phyloP scores from a whole-genome alignment of 2,797 vertebrate species.

The Heterohyrax brucei region DNA sequence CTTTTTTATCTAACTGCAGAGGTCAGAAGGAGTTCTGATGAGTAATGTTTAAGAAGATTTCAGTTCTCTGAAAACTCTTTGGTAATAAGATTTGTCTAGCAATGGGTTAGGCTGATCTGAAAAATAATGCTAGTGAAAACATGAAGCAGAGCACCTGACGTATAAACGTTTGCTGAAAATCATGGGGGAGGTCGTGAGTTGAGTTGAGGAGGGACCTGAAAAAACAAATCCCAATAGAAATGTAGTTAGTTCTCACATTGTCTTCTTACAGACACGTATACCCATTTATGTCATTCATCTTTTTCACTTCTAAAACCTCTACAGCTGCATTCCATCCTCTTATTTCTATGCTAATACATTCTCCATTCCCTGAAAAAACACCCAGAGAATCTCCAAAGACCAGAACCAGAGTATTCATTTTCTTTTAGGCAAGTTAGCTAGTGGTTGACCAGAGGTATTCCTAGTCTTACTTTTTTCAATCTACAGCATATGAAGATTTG shows the following conservation, averaged over 20 bases:
- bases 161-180: neutral
- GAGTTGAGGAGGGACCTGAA: neutral
- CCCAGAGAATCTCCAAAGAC: neutral
- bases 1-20: constrained; percentile 38
- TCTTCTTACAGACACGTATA: neutral
- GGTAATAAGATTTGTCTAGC: neutral
- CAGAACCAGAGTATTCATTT: neutral
- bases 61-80: constrained; percentile 6
- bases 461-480: neutral
- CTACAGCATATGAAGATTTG: neutral
- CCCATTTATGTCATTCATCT: neutral
- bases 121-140: neutral
- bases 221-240: constrained; percentile 17
- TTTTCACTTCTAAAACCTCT: neutral
- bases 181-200: neutral
- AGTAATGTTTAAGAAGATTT: neutral
- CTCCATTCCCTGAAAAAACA: neutral
- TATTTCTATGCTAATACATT: neutral
- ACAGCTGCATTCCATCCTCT: neutral
- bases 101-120: neutral
- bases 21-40: neutral
- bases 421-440: constrained; percentile 34
- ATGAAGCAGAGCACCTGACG: neutral
- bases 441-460: neutral
- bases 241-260: neutral